Percentiles rank a stretch among this genome's conserved stretches.
Conservation (phyloP, 2,113 vertebrate species). For the Eptesicus fuscus region DNA sequence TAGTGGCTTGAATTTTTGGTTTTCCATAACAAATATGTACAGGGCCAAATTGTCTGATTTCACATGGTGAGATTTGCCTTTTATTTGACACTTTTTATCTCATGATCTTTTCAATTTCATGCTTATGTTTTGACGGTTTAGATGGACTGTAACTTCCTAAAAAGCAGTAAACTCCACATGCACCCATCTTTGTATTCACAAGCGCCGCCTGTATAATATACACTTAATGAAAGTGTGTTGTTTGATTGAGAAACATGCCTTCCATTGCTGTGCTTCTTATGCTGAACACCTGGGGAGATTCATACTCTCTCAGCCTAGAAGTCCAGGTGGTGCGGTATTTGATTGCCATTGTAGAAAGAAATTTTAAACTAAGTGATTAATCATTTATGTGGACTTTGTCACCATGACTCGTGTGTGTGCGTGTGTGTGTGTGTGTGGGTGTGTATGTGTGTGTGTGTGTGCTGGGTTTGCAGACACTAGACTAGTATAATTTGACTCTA, state of each 20-base stretch:
- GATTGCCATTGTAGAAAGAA: slow-evolving; percentile 6
- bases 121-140: neutral
- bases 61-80: neutral
- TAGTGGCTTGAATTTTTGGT: neutral
- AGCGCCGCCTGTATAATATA: neutral
- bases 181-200: neutral
- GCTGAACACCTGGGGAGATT: neutral
- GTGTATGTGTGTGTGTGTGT: neutral
- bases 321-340: neutral
- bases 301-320: neutral
- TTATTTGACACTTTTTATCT: neutral
- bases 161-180: neutral
- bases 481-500: neutral
- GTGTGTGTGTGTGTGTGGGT: neutral
- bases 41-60: neutral
- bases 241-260: neutral
- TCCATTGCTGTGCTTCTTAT: neutral
- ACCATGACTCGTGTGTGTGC: neutral
- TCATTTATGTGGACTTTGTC: slow-evolving; percentile 53
- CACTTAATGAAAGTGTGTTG: neutral
- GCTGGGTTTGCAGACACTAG: neutral
- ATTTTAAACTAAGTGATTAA: slow-evolving; percentile 59
- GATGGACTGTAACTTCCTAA: neutral
- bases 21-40: neutral
- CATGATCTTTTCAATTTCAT: neutral